Percentiles rank a stretch among this genome's conserved stretches.
Conservation (phyloP, 2,797 vertebrate genomes). For the Squalus acanthias region DNA sequence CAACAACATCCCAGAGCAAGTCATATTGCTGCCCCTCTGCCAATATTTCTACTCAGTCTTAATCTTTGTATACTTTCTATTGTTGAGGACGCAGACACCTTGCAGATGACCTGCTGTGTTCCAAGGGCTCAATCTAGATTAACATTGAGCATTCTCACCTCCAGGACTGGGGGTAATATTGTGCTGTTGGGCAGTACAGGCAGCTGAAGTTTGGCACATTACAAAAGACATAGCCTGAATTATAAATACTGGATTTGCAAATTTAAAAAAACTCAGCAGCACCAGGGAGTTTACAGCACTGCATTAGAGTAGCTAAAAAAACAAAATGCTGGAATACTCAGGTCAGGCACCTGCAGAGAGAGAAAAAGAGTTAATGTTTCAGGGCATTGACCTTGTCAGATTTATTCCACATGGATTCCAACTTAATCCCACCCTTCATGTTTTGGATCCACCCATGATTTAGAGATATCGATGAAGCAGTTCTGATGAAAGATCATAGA, state of each 20-base stretch:
- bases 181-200: background rate
- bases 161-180: background rate
- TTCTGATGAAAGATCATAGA: no score
- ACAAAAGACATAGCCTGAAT: background rate
- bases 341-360: background rate
- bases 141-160: background rate
- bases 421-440: no score
- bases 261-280: background rate
- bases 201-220: background rate
- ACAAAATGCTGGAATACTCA: background rate
- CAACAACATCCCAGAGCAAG: no score
- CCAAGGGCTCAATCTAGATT: background rate
- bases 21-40: background rate
- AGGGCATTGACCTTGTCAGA: background rate
- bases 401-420: no score
- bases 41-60: background rate
- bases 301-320: background rate
- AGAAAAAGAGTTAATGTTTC: background rate
- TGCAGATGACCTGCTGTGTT: background rate
- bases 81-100: no score
- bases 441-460: no score
- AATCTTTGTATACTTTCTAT: background rate
- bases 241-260: background rate
- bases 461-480: no score
- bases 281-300: background rate